These are phyloP conservation scores for Lonchura striata DNA, from an alignment of 2,113 vertebrate genomes.

Conservation along the genomic window DNA sequence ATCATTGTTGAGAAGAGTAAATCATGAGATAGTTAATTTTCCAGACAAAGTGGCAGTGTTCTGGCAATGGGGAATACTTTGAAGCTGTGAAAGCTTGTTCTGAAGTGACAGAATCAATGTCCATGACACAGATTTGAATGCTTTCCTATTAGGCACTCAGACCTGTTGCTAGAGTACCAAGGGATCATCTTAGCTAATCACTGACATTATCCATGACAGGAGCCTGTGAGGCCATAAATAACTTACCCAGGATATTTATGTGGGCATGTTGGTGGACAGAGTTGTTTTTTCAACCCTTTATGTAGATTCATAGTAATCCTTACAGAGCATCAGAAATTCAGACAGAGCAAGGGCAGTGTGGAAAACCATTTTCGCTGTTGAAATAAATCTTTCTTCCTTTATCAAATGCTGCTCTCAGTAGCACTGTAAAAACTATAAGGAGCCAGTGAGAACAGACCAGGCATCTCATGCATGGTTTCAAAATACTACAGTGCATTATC, in stretches of 20 bases:
- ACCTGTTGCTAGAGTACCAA: neutral
- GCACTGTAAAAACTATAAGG: neutral
- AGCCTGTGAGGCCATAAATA: neutral
- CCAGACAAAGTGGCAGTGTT: neutral
- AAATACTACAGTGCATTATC: neutral
- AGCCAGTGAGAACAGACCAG: neutral
- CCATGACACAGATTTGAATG: conserved; percentile 9
- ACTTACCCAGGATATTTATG: neutral
- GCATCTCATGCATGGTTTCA: neutral
- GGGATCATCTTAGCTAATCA: conserved; percentile 35
- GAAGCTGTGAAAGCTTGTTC: neutral
- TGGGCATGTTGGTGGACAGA: neutral
- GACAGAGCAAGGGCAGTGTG: neutral
- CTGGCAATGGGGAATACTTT: neutral
- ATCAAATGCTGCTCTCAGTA: neutral
- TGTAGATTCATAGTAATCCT: neutral
- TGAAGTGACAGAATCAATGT: conserved; percentile 51
- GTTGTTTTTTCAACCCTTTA: neutral
- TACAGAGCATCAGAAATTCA: neutral
- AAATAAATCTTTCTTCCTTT: neutral
- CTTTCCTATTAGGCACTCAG: conserved; percentile 27
- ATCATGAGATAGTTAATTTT: neutral
- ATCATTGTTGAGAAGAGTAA: neutral
- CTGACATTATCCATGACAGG: neutral
- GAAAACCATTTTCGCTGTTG: neutral